Conservation (phyloP, 2,113 vertebrate genomes). For the Pogona vitticeps region DNA sequence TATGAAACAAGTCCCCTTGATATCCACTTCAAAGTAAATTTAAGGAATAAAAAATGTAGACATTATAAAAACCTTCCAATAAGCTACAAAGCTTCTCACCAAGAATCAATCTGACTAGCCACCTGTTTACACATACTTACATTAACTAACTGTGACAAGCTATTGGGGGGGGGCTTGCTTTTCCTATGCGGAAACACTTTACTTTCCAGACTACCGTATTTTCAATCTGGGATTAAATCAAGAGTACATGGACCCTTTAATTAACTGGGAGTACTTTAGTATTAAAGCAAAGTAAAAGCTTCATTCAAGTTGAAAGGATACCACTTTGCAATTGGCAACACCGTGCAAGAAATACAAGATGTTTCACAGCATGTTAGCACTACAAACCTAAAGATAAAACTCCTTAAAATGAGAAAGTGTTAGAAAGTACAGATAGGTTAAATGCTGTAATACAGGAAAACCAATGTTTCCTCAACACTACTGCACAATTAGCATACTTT, state of each 20-base stretch:
- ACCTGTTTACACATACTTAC: neutral
- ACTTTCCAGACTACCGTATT: neutral
- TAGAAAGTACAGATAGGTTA: neutral
- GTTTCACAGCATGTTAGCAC: constrained; percentile 23
- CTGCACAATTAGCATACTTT: too few species aligned
- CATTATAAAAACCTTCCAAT: neutral
- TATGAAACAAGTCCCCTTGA: neutral
- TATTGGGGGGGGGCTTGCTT: neutral
- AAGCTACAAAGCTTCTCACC: neutral
- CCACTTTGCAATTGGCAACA: constrained; percentile 18
- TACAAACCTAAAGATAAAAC: neutral
- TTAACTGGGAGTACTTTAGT: neutral
- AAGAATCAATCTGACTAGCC: neutral
- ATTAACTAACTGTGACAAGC: neutral
- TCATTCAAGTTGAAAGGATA: neutral
- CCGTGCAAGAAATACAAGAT: constrained; percentile 26
- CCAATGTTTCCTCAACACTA: neutral
- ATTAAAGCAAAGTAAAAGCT: neutral
- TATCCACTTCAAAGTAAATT: neutral
- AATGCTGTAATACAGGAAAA: neutral
- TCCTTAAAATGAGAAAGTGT: neutral
- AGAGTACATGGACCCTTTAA: neutral
- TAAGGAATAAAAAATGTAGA: neutral
- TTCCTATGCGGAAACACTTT: neutral
- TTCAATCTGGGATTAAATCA: neutral